phyloP scores from a whole-genome alignment of 2,797 vertebrate genomes.

The Argentina silus region DNA sequence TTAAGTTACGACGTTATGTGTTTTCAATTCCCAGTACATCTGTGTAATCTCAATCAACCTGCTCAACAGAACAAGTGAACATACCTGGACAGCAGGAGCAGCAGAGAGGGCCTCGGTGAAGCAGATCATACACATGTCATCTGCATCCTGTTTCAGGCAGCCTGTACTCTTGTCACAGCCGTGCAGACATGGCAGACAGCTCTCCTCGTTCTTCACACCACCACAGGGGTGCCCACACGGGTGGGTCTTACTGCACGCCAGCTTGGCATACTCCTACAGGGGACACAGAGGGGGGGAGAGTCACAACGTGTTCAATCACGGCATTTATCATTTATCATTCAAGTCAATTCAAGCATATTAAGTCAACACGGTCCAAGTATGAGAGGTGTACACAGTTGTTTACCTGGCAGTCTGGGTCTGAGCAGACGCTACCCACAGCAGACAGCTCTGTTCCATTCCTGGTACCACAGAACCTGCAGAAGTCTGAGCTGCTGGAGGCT shows the following conservation, averaged over 20 bases:
- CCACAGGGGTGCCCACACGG: constrained; percentile 95
- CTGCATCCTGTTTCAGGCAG: constrained; percentile 95
- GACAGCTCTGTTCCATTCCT: constrained; percentile 96
- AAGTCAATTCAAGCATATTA: not conserved
- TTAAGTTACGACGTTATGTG: too few relatives aligned
- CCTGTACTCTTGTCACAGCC: constrained; percentile 92
- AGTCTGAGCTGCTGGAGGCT: constrained; percentile 94
- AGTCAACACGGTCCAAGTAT: not conserved
- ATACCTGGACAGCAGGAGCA: constrained; percentile 95
- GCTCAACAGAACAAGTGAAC: not conserved
- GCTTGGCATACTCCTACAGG: constrained; percentile 92
- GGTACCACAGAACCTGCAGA: constrained; percentile 97
- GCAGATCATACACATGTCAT: constrained; percentile 99
- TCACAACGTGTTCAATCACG: too few relatives aligned
- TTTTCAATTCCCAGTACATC: too few relatives aligned
- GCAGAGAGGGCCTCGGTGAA: constrained; percentile 98
- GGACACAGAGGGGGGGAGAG: not conserved
- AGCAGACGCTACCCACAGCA: constrained; percentile 96
- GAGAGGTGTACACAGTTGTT: not conserved
- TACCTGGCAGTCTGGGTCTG: constrained; percentile 97
- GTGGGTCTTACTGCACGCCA: constrained; percentile 96
- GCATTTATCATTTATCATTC: not conserved
- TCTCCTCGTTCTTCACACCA: constrained; percentile 95
- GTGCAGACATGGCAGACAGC: constrained; percentile 93
- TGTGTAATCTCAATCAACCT: too few relatives aligned